Conservation (phyloP, 2,113 vertebrate genomes). For the Butorides virescens region DNA sequence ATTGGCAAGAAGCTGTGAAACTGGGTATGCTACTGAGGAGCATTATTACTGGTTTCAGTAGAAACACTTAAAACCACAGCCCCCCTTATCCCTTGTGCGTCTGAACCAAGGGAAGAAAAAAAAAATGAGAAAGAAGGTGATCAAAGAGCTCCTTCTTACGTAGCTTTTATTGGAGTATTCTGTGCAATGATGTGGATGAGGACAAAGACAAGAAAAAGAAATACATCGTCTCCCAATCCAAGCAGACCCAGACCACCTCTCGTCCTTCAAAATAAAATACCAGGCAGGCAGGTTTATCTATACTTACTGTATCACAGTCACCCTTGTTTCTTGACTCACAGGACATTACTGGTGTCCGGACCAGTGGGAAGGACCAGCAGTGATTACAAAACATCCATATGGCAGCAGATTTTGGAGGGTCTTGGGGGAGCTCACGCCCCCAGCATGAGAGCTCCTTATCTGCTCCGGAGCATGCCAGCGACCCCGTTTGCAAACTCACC, state of each 20-base stretch:
- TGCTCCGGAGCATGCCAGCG: rapidly evolving
- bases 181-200: not conserved
- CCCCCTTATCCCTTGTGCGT: rapidly evolving
- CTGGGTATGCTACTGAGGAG: not conserved
- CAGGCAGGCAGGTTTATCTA: not conserved
- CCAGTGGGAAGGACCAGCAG: not conserved
- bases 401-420: not conserved
- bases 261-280: not conserved
- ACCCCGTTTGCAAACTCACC: not conserved
- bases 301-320: not conserved
- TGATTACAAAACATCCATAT: rapidly evolving
- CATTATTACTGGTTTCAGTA: not conserved
- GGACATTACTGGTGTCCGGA: not conserved
- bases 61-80: not conserved
- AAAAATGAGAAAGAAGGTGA: not conserved
- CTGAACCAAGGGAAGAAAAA: not conserved
- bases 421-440: rapidly evolving
- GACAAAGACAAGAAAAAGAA: not conserved
- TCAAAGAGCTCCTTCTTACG: not conserved
- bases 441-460: not conserved
- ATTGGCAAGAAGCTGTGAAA: not conserved
- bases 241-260: not conserved
- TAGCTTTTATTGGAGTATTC: not conserved
- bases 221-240: not conserved
- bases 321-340: not conserved